These are phyloP conservation scores for Carpatolechia fugitivella DNA, from an alignment of 2,888 invertebrate genomes.

Conservation along the genomic window DNA sequence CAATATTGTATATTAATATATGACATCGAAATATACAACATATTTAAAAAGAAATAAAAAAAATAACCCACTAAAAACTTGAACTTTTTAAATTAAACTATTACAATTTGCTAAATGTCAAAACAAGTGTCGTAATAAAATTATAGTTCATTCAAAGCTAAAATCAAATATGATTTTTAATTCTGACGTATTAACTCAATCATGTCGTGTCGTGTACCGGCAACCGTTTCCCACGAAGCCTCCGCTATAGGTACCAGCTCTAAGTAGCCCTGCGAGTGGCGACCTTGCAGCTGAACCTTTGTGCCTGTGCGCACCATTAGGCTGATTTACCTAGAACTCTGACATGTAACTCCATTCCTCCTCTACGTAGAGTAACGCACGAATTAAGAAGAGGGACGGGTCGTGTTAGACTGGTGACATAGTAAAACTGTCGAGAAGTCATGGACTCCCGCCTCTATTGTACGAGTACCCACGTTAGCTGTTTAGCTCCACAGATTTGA, in stretches of 20 bases:
- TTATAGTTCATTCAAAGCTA: too few relatives aligned
- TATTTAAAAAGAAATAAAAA: too few relatives aligned
- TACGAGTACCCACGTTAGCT: neutral
- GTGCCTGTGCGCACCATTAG: slow-evolving; percentile 36
- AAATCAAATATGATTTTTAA: too few relatives aligned
- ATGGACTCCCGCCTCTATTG: slow-evolving; percentile 18
- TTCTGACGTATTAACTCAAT: neutral
- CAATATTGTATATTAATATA: too few relatives aligned
- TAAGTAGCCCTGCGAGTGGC: slow-evolving; percentile 33
- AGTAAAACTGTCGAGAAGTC: slow-evolving; percentile 18
- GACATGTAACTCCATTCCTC: neutral
- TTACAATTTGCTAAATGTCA: too few relatives aligned
- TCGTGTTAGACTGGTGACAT: neutral
- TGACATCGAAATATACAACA: too few relatives aligned
- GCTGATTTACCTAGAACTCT: neutral
- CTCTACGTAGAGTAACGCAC: too few relatives aligned
- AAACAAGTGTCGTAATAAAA: too few relatives aligned
- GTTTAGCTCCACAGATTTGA: slow-evolving; percentile 21
- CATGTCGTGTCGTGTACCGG: slow-evolving; percentile 8
- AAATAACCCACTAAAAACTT: too few relatives aligned
- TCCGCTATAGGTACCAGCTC: slow-evolving; percentile 2
- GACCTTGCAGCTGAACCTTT: slow-evolving; percentile 65
- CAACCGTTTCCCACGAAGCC: slow-evolving; percentile 18
- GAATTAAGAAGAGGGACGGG: neutral
- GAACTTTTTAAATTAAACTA: too few relatives aligned